Evolutionary conservation across 2,888 invertebrate genomes (phyloP).

Genomic region (Adelognathus sp.): DNA sequence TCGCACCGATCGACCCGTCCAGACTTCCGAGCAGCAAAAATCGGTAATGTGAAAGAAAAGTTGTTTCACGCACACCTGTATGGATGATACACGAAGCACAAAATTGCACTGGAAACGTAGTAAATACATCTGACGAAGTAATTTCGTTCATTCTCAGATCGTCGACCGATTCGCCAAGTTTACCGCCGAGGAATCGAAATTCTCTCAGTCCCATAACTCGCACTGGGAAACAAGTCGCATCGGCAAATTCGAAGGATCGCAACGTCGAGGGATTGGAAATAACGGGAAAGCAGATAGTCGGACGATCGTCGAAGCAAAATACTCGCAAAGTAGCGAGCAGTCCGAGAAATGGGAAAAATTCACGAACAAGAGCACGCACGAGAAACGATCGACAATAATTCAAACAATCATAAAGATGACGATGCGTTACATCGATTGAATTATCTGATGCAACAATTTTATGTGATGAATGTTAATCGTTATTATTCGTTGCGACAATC

Average conservation of each 20-base stretch:
- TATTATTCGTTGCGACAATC: background rate
- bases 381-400: constrained; percentile 44
- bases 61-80: too few relatives aligned
- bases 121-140: background rate
- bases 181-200: constrained; percentile 67
- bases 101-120: background rate
- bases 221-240: constrained; percentile 58
- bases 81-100: background rate
- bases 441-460: constrained; percentile 6
- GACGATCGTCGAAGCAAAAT: constrained; percentile 65
- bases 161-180: constrained; percentile 61
- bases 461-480: constrained; percentile 14
- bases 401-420: background rate
- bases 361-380: constrained; percentile 58
- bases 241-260: constrained; percentile 61
- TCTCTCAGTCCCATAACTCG: constrained; percentile 74
- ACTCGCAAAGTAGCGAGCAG: constrained; percentile 58
- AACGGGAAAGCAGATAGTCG: constrained; percentile 71
- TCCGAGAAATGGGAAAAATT: constrained; percentile 59
- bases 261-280: constrained; percentile 65
- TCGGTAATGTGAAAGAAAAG: constrained; percentile 65
- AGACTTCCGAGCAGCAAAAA: constrained; percentile 74
- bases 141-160: constrained; percentile 39
- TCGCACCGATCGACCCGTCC: constrained; percentile 76
- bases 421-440: background rate